Percentiles rank a stretch among this genome's conserved stretches.
phyloP scores from a whole-genome alignment of 1,140 invertebrate genomes.

The Drosophila neocordata region DNA sequence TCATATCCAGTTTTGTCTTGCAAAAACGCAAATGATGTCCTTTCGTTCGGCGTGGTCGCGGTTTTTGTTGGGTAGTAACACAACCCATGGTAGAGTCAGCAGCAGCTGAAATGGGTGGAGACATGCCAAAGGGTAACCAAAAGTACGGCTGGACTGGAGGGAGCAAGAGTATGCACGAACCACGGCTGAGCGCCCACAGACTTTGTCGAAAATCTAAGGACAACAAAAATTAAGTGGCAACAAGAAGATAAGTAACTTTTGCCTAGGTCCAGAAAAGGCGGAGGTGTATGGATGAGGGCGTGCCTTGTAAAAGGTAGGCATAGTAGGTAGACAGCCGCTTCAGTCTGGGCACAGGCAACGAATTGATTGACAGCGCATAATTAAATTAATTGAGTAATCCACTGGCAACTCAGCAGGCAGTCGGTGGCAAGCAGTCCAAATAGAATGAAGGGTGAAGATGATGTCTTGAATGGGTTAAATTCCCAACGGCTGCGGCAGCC shows the following conservation, averaged over 20 bases:
- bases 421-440: slow-evolving; percentile 2
- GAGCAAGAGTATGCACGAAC: not conserved
- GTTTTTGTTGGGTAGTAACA: slow-evolving; percentile 18
- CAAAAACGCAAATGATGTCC: slow-evolving; percentile 78
- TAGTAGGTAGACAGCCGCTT: not conserved
- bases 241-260: slow-evolving; percentile 73
- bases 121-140: not conserved
- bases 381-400: slow-evolving; percentile 83
- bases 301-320: slow-evolving; percentile 3
- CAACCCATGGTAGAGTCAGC: not conserved
- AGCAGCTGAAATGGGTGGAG: not conserved
- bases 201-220: slow-evolving; percentile 57
- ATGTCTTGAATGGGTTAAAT: slow-evolving; percentile 67
- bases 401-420: slow-evolving; percentile 51
- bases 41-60: slow-evolving; percentile 61
- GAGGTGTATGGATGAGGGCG: not conserved
- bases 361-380: slow-evolving; percentile 83
- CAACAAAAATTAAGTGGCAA: slow-evolving; percentile 80
- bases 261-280: slow-evolving; percentile 1
- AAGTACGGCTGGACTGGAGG: not conserved
- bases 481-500: slow-evolving; percentile 54
- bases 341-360: slow-evolving; percentile 59
- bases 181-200: slow-evolving; percentile 52
- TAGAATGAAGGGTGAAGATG: not conserved
- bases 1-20: slow-evolving; percentile 40